Evolutionary conservation across 1,140 invertebrate species (phyloP).

Genomic region (Orius insidiosus): DNA sequence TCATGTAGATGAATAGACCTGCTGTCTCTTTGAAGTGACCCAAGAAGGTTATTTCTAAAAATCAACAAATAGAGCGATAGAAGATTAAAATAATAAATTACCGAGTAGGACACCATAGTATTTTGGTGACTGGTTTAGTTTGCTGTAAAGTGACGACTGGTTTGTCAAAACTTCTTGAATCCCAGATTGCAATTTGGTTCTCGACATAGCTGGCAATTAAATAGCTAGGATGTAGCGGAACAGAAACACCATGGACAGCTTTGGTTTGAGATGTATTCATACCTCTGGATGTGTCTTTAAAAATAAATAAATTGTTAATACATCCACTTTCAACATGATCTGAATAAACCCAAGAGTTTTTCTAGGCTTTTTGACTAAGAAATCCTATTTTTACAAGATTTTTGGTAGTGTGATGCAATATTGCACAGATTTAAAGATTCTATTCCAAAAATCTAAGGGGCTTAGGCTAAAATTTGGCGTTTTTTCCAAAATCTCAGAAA

Average conservation of each 20-base stretch:
- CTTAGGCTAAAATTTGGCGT: no score
- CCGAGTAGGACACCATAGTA: slow-evolving; percentile 82
- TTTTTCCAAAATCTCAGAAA: no score
- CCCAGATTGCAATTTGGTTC: slow-evolving; percentile 68
- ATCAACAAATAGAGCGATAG: slow-evolving; percentile 9
- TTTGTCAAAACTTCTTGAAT: slow-evolving; percentile 70
- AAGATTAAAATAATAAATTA: slow-evolving; percentile 22
- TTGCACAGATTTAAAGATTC: no score
- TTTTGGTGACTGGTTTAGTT: slow-evolving; percentile 48
- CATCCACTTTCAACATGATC: no score
- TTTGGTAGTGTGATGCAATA: no score
- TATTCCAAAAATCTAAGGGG: no score
- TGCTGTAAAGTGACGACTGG: slow-evolving; percentile 58
- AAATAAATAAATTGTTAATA: slow-evolving; percentile 17
- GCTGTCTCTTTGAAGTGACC: slow-evolving; percentile 54
- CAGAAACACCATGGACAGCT: slow-evolving; percentile 60
- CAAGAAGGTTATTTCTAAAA: slow-evolving; percentile 51
- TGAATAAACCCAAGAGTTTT: no score
- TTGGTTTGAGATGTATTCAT: slow-evolving; percentile 59
- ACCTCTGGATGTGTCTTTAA: slow-evolving; percentile 48
- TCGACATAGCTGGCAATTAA: slow-evolving; percentile 70
- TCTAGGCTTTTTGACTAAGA: no score
- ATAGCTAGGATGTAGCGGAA: slow-evolving; percentile 58
- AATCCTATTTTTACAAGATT: no score
- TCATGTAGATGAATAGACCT: slow-evolving; percentile 53